phyloP scores from a whole-genome alignment of 2,888 invertebrate genomes.

The Drosophila eohydei region DNA sequence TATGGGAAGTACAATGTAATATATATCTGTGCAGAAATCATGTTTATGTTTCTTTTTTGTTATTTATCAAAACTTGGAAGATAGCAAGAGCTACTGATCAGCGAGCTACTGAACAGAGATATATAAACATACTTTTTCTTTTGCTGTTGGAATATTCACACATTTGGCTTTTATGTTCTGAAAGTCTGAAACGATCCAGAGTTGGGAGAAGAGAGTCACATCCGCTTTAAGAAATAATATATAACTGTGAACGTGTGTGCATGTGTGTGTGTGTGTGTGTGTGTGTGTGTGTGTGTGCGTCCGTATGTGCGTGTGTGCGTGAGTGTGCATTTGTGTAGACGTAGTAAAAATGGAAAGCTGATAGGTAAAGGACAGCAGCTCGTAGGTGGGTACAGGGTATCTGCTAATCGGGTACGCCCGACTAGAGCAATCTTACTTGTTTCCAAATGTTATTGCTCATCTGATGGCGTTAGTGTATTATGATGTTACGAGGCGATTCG shows the following conservation, averaged over 20 bases:
- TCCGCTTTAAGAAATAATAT: not conserved
- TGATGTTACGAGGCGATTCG: slow-evolving; percentile 39
- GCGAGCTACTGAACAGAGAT: too few relatives aligned
- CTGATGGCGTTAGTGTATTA: slow-evolving; percentile 22
- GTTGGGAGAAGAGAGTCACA: not conserved
- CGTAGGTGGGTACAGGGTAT: not conserved
- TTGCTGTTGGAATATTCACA: not conserved
- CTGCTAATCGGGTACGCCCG: slow-evolving; percentile 2
- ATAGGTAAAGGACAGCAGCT: not conserved
- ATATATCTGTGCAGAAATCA: not conserved
- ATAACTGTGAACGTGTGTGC: not conserved
- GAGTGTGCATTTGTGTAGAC: not conserved
- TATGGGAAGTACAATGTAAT: not conserved
- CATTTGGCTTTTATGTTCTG: not conserved
- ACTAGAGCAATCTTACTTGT: slow-evolving; percentile 3
- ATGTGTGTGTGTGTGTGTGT: not conserved
- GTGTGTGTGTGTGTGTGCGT: not conserved
- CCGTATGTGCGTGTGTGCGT: not conserved
- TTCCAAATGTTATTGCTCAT: slow-evolving; percentile 19
- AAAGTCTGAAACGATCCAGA: not conserved
- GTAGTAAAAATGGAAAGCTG: not conserved
- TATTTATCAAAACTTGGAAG: not conserved
- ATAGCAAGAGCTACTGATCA: not conserved
- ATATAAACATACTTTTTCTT: not conserved
- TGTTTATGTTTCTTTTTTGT: not conserved